Evolutionary conservation across 2,888 invertebrate species (phyloP), one percentile per base, ranked within the genome.

Genomic region (Callyntrura sp.): DNA sequence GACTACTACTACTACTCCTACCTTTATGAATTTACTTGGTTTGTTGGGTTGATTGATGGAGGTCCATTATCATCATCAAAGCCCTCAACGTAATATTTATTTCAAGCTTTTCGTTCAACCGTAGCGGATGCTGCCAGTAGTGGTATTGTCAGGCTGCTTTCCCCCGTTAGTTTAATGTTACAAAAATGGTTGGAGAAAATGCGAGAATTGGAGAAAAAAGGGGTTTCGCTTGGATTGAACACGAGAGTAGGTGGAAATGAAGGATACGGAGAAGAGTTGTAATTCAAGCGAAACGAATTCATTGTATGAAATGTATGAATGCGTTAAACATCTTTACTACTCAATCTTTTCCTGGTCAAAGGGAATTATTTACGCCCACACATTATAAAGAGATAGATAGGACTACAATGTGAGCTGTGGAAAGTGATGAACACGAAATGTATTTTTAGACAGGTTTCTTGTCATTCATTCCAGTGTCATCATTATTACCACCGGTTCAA

Each of bases 61-160:
- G 83, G 70, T 88, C 82, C 88, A 88, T 88, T 88, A 88, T 83
- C 73, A 88, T 83, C 73, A 60, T 79, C 79, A 79, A 78, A 78
- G 25, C 14, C 20, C n/a, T 11, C 17, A 23, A 45, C 2, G 45
- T 70, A 45, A 68, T 43, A 68, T 43, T 35, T 28, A 23, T 65
- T 68, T 14, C 17, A 6, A 48, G 60, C 43, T 11, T 17, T 82
- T 17, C 14, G 25, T 8, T 68, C 51, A 11, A 8, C 11, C 62
- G 17, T 35, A 35, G 17, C 20, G n/a, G 12, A 5, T 14, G n/a
- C 55, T n/a, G 55, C 55, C 11, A n/a, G 14, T 43, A 43, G 35
- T 70, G 43, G 14, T 43, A 43, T 70, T 70, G 43, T 17, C 17
- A 70, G 14, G 35, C 8, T 35, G 43, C 0, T 51, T 23, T 55